phyloP scores from a whole-genome alignment of 2,888 invertebrate genomes.

The Andricus quercusramuli region DNA sequence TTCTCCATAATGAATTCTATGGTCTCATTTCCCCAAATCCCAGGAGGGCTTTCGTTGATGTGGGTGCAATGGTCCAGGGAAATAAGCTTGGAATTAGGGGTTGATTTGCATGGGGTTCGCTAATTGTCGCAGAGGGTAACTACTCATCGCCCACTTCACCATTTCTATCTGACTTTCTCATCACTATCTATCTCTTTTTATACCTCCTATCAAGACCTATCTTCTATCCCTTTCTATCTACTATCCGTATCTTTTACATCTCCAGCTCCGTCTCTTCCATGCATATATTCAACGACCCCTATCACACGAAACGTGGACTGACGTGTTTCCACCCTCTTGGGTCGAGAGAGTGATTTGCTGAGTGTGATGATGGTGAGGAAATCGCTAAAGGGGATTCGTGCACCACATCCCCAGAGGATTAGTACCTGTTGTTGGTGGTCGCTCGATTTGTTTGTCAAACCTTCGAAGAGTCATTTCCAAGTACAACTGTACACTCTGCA shows the following conservation, averaged over 20 bases:
- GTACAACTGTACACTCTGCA: slow-evolving; percentile 6
- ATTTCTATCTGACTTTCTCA: slow-evolving; percentile 11
- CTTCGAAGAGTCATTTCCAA: slow-evolving; percentile 36
- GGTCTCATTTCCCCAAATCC: slow-evolving; percentile 39
- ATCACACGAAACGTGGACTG: background rate
- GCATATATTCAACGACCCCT: slow-evolving; percentile 22
- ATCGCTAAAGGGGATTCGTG: slow-evolving; percentile 59
- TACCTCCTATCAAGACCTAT: background rate
- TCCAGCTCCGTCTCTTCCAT: slow-evolving; percentile 13
- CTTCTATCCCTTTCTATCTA: background rate
- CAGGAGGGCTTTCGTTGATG: slow-evolving; percentile 7
- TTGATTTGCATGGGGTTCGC: slow-evolving; percentile 64
- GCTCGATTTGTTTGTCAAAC: slow-evolving; percentile 36
- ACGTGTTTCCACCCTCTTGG: slow-evolving; percentile 50
- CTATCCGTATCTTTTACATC: slow-evolving; percentile 12
- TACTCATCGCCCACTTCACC: slow-evolving; percentile 4
- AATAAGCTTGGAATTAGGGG: slow-evolving; percentile 67
- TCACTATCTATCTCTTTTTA: slow-evolving; percentile 18
- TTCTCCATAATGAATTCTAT: slow-evolving; percentile 31
- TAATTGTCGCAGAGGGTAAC: slow-evolving; percentile 59
- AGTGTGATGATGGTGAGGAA: slow-evolving; percentile 56
- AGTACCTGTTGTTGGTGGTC: slow-evolving; percentile 43
- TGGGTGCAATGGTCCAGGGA: slow-evolving; percentile 43
- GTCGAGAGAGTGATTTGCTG: slow-evolving; percentile 56
- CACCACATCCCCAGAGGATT: slow-evolving; percentile 12